These are phyloP conservation scores for Listrodromus nycthemerus DNA, from an alignment of 2,888 invertebrate genomes.

Conservation along the genomic window DNA sequence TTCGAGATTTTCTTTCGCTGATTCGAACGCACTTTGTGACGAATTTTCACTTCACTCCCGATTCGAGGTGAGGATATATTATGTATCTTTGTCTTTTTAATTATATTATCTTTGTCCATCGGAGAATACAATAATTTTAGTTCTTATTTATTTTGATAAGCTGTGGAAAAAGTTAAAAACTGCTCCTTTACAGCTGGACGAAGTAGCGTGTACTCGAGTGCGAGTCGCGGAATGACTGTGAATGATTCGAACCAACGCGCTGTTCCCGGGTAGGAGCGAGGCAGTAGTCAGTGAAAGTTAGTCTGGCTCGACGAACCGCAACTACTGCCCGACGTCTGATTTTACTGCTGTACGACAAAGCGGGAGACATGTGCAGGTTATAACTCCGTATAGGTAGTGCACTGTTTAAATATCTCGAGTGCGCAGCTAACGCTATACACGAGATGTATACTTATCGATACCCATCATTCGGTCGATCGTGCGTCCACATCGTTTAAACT, in stretches of 20 bases:
- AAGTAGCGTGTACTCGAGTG: constrained; percentile 44
- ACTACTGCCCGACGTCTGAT: constrained; percentile 37
- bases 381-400: not conserved
- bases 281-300: constrained; percentile 80
- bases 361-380: constrained; percentile 15
- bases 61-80: not conserved
- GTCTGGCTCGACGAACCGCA: constrained; percentile 53
- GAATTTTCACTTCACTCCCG: constrained; percentile 40
- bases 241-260: constrained; percentile 77
- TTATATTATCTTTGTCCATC: not conserved
- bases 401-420: not conserved
- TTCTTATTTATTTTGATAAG: not conserved
- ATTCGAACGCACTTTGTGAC: constrained; percentile 8
- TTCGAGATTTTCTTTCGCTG: constrained; percentile 8
- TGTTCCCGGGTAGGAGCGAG: constrained; percentile 65
- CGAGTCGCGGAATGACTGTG: constrained; percentile 77
- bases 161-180: constrained; percentile 14
- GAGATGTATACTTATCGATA: constrained; percentile 11
- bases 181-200: not conserved
- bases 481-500: not conserved
- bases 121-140: not conserved
- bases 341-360: constrained; percentile 12
- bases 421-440: not conserved
- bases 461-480: not conserved
- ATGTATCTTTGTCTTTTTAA: not conserved